phyloP scores from a whole-genome alignment of 2,797 vertebrate species.

The Amphiprion clarkii region DNA sequence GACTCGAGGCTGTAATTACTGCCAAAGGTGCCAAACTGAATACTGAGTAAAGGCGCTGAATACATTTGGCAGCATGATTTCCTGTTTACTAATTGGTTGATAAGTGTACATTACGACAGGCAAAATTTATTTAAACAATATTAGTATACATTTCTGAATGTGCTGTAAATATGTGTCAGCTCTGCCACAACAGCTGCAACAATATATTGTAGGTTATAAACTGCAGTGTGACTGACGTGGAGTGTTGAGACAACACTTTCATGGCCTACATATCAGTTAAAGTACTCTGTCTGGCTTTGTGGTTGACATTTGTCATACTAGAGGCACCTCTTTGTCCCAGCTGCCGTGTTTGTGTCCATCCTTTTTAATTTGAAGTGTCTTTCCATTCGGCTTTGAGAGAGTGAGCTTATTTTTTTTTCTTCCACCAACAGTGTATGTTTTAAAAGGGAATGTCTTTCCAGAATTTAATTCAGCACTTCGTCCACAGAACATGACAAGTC shows the following conservation, averaged over 20 bases:
- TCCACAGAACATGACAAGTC: constrained; percentile 42
- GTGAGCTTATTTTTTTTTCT: constrained; percentile 30
- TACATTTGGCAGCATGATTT: too few relatives aligned
- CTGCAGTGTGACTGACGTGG: constrained; percentile 20
- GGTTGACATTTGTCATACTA: constrained; percentile 51
- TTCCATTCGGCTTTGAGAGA: constrained; percentile 34
- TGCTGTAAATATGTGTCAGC: constrained; percentile 56
- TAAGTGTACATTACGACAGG: too few relatives aligned
- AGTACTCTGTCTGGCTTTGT: constrained; percentile 42
- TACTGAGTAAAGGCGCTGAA: too few relatives aligned
- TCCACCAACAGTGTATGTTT: constrained; percentile 33
- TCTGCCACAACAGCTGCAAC: constrained; percentile 39
- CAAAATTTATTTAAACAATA: too few relatives aligned
- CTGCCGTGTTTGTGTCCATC: constrained; percentile 54
- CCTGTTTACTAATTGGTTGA: too few relatives aligned
- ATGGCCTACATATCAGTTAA: constrained; percentile 52
- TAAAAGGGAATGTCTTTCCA: constrained; percentile 32
- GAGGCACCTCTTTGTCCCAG: constrained; percentile 34
- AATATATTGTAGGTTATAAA: constrained; percentile 21
- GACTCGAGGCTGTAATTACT: too few relatives aligned
- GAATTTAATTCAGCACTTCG: constrained; percentile 64
- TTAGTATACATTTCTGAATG: too few relatives aligned
- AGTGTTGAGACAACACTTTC: constrained; percentile 32
- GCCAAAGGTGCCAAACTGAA: too few relatives aligned
- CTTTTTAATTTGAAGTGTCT: constrained; percentile 48